These are phyloP conservation scores for Cichladusa arquata DNA, from an alignment of 2,113 vertebrate species.

Conservation along the genomic window DNA sequence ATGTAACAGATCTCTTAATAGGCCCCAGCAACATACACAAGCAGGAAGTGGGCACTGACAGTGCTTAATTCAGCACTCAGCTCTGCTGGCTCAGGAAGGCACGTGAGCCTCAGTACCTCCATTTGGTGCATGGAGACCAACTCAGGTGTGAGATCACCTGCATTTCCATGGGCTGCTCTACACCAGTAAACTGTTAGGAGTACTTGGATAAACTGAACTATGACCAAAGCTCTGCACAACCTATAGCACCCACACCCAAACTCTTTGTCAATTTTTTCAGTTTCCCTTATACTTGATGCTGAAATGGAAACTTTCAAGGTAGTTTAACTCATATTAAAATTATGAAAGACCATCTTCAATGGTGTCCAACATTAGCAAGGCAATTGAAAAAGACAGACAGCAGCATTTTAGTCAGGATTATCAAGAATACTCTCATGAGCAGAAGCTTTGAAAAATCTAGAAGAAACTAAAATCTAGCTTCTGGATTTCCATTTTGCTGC, in stretches of 20 bases:
- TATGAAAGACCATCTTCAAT: neutral
- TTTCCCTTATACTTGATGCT: neutral
- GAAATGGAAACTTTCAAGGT: neutral
- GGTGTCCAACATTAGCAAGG: neutral
- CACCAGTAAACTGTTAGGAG: neutral
- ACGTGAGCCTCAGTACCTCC: rapidly evolving
- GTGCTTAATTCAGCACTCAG: neutral
- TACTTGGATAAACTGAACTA: neutral
- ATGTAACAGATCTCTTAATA: neutral
- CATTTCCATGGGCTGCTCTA: neutral
- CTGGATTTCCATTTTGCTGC: neutral
- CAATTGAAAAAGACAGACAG: neutral
- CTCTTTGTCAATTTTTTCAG: neutral
- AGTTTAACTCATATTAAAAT: neutral
- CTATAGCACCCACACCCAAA: neutral
- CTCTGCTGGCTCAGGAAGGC: neutral
- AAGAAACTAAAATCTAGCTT: neutral
- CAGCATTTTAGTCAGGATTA: neutral
- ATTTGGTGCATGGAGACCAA: rapidly evolving
- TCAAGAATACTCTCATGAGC: neutral
- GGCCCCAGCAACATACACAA: neutral
- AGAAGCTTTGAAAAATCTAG: neutral
- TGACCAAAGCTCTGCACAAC: neutral
- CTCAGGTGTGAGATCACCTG: neutral
- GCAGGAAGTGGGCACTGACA: neutral